Evolutionary conservation across 2,797 vertebrate genomes (phyloP).

Genomic region (Mormyrus hasselquistii): DNA sequence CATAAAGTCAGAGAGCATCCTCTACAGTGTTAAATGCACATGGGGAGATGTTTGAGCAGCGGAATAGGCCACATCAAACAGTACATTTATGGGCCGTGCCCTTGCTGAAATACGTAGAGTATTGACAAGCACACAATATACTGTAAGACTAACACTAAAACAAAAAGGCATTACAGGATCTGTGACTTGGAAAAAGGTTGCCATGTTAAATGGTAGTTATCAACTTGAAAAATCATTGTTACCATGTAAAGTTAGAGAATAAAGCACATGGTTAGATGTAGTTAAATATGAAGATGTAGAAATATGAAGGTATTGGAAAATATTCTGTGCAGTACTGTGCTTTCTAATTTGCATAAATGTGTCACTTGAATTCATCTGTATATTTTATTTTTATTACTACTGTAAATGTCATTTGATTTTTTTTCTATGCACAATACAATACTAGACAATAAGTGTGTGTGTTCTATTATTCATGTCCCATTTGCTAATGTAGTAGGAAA

Average conservation of each 20-base stretch:
- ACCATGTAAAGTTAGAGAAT: background rate
- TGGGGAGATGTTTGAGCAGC: background rate
- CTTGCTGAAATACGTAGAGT: background rate
- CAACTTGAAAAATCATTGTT: background rate
- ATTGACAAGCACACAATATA: background rate
- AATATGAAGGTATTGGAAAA: slow-evolving; percentile 5
- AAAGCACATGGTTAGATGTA: background rate
- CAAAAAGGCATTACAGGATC: slow-evolving; percentile 43
- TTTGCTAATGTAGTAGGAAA: background rate
- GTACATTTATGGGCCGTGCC: background rate
- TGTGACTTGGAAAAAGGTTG: slow-evolving; percentile 28
- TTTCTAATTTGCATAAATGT: slow-evolving; percentile 10
- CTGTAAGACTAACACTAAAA: slow-evolving; percentile 23
- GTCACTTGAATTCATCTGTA: slow-evolving; percentile 2
- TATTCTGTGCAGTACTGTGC: background rate
- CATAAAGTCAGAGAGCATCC: background rate
- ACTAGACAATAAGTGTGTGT: background rate
- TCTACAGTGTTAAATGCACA: background rate
- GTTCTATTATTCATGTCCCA: background rate
- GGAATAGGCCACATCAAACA: background rate
- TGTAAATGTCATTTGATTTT: background rate
- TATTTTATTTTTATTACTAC: background rate
- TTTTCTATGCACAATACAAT: slow-evolving; percentile 8
- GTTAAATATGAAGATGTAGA: too few relatives aligned
- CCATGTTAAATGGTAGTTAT: background rate